Evolutionary conservation across 2,797 vertebrate species (phyloP), one percentile per base, ranked within the genome.

Genomic region (Lutjanus campechanus): DNA sequence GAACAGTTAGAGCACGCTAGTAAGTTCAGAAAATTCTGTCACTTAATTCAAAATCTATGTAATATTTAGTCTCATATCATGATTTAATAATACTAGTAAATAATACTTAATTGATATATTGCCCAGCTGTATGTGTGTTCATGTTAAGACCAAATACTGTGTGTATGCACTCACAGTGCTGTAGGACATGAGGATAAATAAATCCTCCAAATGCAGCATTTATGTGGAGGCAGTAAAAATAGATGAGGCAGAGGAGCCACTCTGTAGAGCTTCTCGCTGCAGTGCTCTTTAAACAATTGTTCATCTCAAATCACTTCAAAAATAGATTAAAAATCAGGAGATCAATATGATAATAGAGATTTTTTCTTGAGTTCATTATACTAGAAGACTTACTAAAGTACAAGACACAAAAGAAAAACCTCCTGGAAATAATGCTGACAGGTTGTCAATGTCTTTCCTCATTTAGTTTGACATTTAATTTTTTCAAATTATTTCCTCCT

Each of bases 361-460:
- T 58, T 74, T 16, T 16, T 12, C 22, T 79, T 41, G 15, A 36
- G 16, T 49, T 40, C 16, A 82, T 74, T 56, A 69, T 44, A 79
- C 1, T 40, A 44, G 7, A 13, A 7, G 8, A 16, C n/a, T 69
- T 25, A 49, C 25, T 83, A n/a, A 58, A 62, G 51, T 62, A 73
- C 29, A 75, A 66, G 56, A 65, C 29, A 40, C 22, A 61, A 50
- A 76, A 41, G n/a, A 36, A 59, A 69, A 60, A 40, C 20, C 1
- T 40, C 6, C 4, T 69, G 51, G 16, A 70, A 76, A 60, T 29
- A 63, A 15, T 61, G 49, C 36, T 47, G 63, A 63, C 41, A 76
- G 53, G 7, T 77, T 85, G 61, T 82, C 25, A 44, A 7, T 59
- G 25, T 63, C 61, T 81, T 73, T 67, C 56, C 58, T 70, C 29